Percentiles rank a stretch among this genome's conserved stretches.
These are phyloP conservation scores for Zonotrichia albicollis DNA, from an alignment of 2,797 vertebrate genomes.

Conservation along the genomic window DNA sequence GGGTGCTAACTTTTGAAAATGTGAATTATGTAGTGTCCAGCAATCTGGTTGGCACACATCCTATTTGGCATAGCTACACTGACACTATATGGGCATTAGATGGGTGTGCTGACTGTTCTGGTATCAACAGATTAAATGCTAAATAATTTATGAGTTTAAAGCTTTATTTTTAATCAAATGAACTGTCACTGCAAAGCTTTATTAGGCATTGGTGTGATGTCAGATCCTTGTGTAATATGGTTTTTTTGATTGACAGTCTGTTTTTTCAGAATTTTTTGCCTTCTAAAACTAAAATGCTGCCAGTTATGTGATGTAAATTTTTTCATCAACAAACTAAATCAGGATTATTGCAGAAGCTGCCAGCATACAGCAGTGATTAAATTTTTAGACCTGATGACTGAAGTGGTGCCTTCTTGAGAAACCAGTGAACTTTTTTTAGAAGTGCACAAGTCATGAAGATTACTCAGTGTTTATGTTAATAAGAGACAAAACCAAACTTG, in stretches of 20 bases:
- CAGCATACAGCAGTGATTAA: background rate
- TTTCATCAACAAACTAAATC: conserved; percentile 23
- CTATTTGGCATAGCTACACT: conserved; percentile 39
- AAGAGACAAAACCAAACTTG: background rate
- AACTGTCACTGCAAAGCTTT: conserved; percentile 44
- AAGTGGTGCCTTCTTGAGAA: conserved; percentile 32
- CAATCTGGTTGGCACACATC: conserved; percentile 32
- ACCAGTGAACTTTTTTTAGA: conserved; percentile 24
- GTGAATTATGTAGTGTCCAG: conserved; percentile 43
- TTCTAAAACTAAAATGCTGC: conserved; percentile 27
- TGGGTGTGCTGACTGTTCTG: conserved; percentile 48
- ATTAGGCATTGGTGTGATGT: conserved; percentile 38
- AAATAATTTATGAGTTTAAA: conserved; percentile 48
- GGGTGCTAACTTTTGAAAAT: background rate
- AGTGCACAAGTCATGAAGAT: conserved; percentile 15
- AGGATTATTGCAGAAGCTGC: conserved; percentile 31
- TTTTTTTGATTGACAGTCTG: conserved; percentile 28
- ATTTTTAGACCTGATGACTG: conserved; percentile 36
- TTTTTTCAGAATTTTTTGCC: conserved; percentile 42
- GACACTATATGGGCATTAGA: conserved; percentile 12
- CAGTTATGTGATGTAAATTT: background rate
- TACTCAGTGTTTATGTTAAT: conserved; percentile 42
- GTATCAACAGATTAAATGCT: conserved; percentile 56
- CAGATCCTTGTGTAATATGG: conserved; percentile 12
- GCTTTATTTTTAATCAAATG: conserved; percentile 39